Evolutionary conservation across 2,113 vertebrate genomes (phyloP).

Genomic region (Empidonax traillii): DNA sequence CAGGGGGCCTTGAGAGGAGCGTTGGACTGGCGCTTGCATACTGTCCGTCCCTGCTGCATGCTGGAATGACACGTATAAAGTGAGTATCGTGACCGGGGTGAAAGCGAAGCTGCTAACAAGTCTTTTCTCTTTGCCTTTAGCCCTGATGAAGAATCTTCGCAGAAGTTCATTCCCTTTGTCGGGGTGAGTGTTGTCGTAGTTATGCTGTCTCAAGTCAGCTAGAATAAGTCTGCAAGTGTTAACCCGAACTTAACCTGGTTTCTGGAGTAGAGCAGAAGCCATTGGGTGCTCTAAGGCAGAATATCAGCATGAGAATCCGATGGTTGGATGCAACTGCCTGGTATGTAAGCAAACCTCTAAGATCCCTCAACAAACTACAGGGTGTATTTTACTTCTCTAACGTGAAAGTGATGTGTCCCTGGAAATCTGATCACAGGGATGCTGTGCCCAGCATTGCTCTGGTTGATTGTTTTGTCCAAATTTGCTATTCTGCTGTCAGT

Average conservation of each 20-base stretch:
- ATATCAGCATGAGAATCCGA: background rate
- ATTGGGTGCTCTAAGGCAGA: background rate
- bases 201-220: background rate
- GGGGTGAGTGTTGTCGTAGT: constrained; percentile 79
- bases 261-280: background rate
- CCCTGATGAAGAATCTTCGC: constrained; percentile 94
- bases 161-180: constrained; percentile 97
- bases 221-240: background rate
- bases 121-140: constrained; percentile 71
- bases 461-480: background rate
- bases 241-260: background rate
- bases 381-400: background rate
- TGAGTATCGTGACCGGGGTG: background rate
- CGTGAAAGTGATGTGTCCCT: background rate
- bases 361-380: background rate
- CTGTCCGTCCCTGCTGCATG: constrained; percentile 65
- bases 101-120: background rate
- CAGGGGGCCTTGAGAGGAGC: constrained; percentile 16
- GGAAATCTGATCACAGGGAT: background rate
- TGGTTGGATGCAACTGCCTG: background rate
- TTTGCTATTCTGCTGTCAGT: background rate
- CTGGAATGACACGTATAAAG: constrained; percentile 16
- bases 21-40: constrained; percentile 32
- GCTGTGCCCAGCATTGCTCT: background rate
- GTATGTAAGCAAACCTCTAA: background rate